Conservation (phyloP, 2,113 vertebrate species). For the Xenopus tropicalis region UCB_Xtro_10.0 CM004449.2:115378501-115379000, state of each 20-base stretch:
- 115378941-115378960: constrained; percentile 33
- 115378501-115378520: constrained; percentile 19
- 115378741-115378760: constrained; percentile 7
- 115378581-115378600: constrained; percentile 39
- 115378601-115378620: constrained; percentile 35
- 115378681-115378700: constrained; percentile 27
- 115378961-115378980: constrained; percentile 38
- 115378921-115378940: constrained; percentile 23
- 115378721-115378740: constrained; percentile 1
- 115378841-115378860: not conserved
- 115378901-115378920: not conserved
- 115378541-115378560: constrained; percentile 15
- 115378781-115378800: not conserved
- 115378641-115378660: constrained; percentile 40
- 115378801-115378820: not conserved
- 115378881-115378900: constrained; percentile 7
- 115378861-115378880: constrained; percentile 9
- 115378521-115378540: constrained; percentile 31
- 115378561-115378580: constrained; percentile 33
- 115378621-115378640: constrained; percentile 46
- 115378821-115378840: not conserved
- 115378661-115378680: constrained; percentile 42
- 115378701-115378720: constrained; percentile 25
- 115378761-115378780: constrained; percentile 1
- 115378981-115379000: constrained; percentile 25